phyloP scores from a whole-genome alignment of 2,888 invertebrate species.

The Erebia aethiops region DNA sequence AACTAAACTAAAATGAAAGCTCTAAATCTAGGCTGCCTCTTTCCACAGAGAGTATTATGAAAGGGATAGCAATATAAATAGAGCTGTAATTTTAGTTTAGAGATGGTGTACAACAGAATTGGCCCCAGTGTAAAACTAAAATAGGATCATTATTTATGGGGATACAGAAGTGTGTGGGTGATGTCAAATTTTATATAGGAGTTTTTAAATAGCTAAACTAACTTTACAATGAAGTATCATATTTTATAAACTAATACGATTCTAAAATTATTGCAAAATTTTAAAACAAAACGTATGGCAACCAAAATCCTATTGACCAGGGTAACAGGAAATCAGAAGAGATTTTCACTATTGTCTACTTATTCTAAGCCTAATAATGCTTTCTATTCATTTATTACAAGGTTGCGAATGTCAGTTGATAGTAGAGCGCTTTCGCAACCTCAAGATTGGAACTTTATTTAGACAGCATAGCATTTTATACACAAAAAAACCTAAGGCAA shows the following conservation, averaged over 20 bases:
- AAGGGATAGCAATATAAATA: too few relatives aligned
- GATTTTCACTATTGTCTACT: slow-evolving; percentile 68
- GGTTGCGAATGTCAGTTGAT: slow-evolving; percentile 74
- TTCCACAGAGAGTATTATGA: too few relatives aligned
- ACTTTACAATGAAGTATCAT: slow-evolving; percentile 23
- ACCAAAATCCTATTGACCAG: slow-evolving; percentile 35
- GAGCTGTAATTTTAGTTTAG: too few relatives aligned
- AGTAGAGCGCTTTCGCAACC: slow-evolving; percentile 74
- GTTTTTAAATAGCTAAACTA: slow-evolving; percentile 30
- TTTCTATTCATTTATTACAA: slow-evolving; percentile 75
- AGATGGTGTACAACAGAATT: too few relatives aligned
- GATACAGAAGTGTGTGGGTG: slow-evolving; percentile 41
- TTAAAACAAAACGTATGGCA: slow-evolving; percentile 6
- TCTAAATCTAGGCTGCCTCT: too few relatives aligned
- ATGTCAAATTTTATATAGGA: slow-evolving; percentile 37
- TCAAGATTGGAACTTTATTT: slow-evolving; percentile 66
- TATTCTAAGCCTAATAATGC: slow-evolving; percentile 63
- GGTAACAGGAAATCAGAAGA: slow-evolving; percentile 57
- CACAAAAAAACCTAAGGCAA: slow-evolving; percentile 66
- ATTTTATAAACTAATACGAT: slow-evolving; percentile 15
- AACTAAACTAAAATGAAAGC: too few relatives aligned
- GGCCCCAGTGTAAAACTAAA: neutral
- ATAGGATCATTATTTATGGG: slow-evolving; percentile 31
- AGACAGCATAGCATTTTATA: slow-evolving; percentile 61
- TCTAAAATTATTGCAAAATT: neutral